These are phyloP conservation scores for Leuciscus waleckii DNA, from an alignment of 2,797 vertebrate genomes.

Conservation along the genomic window DNA sequence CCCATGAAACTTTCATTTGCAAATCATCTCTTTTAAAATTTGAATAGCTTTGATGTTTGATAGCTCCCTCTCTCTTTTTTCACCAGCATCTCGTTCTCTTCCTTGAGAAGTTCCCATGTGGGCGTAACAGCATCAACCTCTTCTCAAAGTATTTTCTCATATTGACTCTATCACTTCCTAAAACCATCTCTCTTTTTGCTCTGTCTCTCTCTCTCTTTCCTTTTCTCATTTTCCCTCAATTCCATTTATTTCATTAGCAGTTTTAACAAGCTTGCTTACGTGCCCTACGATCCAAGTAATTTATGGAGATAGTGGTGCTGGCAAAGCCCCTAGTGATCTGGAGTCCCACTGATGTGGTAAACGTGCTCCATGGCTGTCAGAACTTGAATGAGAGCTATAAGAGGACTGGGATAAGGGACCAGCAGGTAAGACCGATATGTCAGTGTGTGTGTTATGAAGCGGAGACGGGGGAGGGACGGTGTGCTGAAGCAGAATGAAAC, in stretches of 20 bases:
- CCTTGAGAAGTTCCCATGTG: slow-evolving; percentile 49
- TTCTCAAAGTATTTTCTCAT: slow-evolving; percentile 39
- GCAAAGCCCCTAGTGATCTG: slow-evolving; percentile 67
- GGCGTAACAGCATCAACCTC: slow-evolving; percentile 50
- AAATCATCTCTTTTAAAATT: slow-evolving; percentile 47
- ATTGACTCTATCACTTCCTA: slow-evolving; percentile 34
- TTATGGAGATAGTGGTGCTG: slow-evolving; percentile 78
- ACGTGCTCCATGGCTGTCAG: slow-evolving; percentile 56
- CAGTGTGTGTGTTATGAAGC: slow-evolving; percentile 30
- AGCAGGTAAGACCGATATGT: slow-evolving; percentile 18
- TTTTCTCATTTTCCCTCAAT: slow-evolving; percentile 46
- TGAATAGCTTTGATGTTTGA: slow-evolving; percentile 58
- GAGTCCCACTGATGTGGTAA: slow-evolving; percentile 59
- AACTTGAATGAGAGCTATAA: slow-evolving; percentile 49
- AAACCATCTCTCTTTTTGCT: slow-evolving; percentile 47
- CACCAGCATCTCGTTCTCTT: slow-evolving; percentile 48
- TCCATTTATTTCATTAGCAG: slow-evolving; percentile 73
- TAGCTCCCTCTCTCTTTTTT: slow-evolving; percentile 26
- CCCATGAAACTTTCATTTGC: slow-evolving; percentile 52
- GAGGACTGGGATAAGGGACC: slow-evolving; percentile 26
- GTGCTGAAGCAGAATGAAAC: slow-evolving; percentile 40
- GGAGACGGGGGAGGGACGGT: neutral
- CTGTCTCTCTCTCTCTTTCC: slow-evolving; percentile 35
- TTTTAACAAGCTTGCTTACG: slow-evolving; percentile 78
- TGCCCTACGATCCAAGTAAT: slow-evolving; percentile 77